Base-by-base conservation (phyloP, 1,140 invertebrate species). In the Antheraea mylitta region DNA sequence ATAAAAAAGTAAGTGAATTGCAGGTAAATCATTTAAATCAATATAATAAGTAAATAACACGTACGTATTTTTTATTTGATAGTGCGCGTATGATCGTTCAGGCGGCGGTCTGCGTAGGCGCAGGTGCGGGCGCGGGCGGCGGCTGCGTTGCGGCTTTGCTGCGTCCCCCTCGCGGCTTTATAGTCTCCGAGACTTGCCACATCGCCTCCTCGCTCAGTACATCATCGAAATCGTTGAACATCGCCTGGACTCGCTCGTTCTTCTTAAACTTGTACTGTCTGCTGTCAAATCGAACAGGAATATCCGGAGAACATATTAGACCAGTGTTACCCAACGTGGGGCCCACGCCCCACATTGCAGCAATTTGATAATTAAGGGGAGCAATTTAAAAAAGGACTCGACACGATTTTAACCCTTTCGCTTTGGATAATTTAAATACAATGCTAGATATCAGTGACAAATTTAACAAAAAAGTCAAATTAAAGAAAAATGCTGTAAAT, bases 141-240 rank as follows among this genome's bases (percentile, higher is more conserved):
- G 70, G 81, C 45, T 79, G 80, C 72, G 66, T 78, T 73, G 38
- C 11, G 8, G 38, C 38, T 11, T 48, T 80, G 76, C 68, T 69
- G 48, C 83, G 78, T 0, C 94, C 94, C 59, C 96, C 96, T 68
- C 98, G 94, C 7, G 99, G 98, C 93, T 99, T 99, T 71, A 99
- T 98, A 68, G 94, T 95, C 89, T 99, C 97, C 0, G 98, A 99
- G 76, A 99, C 97, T 89, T 98, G 97, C 98, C 98, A 99, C 95
- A 99, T 97, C 59, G 97, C 96, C 87, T 99, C 98, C 93, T 99
- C 99, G 89, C 96, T 96, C 72, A 99, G 94, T 86, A 96, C 97
- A 89, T 99, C 96, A 82, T 99, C 97, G 93, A 99, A 99, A 92
- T 98, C 98, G 89, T 98, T 98, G 93, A 99, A 99, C 93, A 99